These are phyloP conservation scores for Syngnathoides biaculeatus DNA, from an alignment of 2,113 vertebrate genomes.

Conservation along the genomic window DNA sequence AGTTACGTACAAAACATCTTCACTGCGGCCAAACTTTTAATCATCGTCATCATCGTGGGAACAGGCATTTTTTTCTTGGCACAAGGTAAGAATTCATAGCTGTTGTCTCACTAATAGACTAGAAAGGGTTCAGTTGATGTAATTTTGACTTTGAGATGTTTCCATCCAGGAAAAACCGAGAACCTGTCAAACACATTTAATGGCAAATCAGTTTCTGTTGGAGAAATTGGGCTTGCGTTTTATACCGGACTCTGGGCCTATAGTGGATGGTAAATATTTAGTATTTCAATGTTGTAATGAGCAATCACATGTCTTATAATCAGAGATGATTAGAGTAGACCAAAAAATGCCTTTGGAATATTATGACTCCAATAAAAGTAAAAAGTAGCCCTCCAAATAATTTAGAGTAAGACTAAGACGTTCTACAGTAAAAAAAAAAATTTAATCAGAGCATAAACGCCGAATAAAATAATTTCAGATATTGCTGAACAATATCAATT, in stretches of 20 bases:
- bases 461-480: too few relatives aligned
- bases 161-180: slow-evolving; percentile 81
- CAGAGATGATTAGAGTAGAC: too few relatives aligned
- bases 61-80: slow-evolving; percentile 83
- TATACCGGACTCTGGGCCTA: slow-evolving; percentile 97
- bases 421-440: too few relatives aligned
- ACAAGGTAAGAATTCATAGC: slow-evolving; percentile 75
- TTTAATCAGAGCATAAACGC: too few relatives aligned
- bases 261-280: slow-evolving; percentile 84
- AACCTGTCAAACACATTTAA: slow-evolving; percentile 84
- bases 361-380: too few relatives aligned
- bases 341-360: too few relatives aligned
- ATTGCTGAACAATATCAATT: too few relatives aligned
- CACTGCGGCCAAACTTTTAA: slow-evolving; percentile 87
- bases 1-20: slow-evolving; percentile 90
- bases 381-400: too few relatives aligned
- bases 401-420: too few relatives aligned
- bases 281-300: background rate
- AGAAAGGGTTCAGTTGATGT: background rate
- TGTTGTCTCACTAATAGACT: background rate
- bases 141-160: background rate
- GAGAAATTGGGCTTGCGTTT: slow-evolving; percentile 82
- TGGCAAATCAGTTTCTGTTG: slow-evolving; percentile 68
- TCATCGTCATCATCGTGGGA: slow-evolving; percentile 82
- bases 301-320: background rate